Conservation (phyloP, 2,888 invertebrate genomes). For the Sesia apiformis region DNA sequence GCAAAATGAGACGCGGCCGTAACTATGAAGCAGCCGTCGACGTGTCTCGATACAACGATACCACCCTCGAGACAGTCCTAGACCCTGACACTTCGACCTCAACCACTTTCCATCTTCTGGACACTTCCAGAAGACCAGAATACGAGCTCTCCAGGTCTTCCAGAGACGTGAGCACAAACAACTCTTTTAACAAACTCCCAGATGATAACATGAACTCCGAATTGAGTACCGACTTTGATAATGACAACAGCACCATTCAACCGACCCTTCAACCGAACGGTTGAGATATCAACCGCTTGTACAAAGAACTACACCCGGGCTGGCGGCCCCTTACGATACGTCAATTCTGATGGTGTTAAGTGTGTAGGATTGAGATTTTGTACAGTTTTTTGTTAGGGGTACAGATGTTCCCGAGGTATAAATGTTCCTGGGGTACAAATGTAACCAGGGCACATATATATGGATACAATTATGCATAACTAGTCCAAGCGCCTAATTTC, state of each 20-base stretch:
- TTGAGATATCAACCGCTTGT: conserved; percentile 28
- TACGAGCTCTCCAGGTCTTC: conserved; percentile 21
- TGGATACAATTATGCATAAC: no score
- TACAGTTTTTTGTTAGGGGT: conserved; percentile 21
- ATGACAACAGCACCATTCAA: conserved; percentile 54
- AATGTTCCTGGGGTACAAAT: no score
- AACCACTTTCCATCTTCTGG: conserved; percentile 31
- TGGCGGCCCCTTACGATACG: conserved; percentile 46
- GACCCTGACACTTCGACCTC: conserved; percentile 21
- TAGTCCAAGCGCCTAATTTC: no score
- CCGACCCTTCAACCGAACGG: conserved; percentile 65
- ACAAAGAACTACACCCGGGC: conserved; percentile 48
- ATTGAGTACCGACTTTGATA: conserved; percentile 31
- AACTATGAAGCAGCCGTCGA: conserved; percentile 41
- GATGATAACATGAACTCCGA: conserved; percentile 69
- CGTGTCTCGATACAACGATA: conserved; percentile 42
- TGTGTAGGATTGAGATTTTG: conserved; percentile 43
- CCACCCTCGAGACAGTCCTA: conserved; percentile 41
- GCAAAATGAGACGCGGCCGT: conserved; percentile 38
- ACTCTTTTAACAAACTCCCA: conserved; percentile 49
- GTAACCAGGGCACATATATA: no score
- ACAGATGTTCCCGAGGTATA: no score
- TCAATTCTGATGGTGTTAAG: conserved; percentile 35
- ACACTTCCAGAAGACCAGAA: conserved; percentile 43
- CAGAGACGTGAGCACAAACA: conserved; percentile 13